Percentiles rank a stretch among this genome's conserved stretches.
Conservation (phyloP, 2,888 invertebrate species). For the Antheraea assamensis region DNA sequence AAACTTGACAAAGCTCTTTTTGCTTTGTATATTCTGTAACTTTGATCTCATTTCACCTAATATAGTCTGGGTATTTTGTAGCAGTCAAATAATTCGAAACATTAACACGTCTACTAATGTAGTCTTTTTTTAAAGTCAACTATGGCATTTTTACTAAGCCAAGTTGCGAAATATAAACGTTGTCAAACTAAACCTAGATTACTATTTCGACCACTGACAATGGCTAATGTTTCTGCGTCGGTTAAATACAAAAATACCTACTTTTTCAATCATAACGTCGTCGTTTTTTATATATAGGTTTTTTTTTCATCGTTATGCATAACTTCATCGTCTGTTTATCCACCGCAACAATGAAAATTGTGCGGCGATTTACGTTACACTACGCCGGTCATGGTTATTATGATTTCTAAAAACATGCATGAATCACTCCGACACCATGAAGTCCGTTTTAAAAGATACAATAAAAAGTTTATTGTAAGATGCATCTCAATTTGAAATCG, state of each 20-base stretch:
- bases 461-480: constrained; percentile 9
- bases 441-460: constrained; percentile 15
- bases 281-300: background rate
- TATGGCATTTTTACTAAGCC: background rate
- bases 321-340: constrained; percentile 52
- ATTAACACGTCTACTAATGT: too few relatives aligned
- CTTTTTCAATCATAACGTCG: background rate
- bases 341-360: constrained; percentile 55
- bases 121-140: too few relatives aligned
- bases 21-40: background rate
- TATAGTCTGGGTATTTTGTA: background rate
- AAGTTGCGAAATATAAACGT: background rate
- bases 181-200: background rate
- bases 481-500: constrained; percentile 1
- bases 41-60: background rate
- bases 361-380: constrained; percentile 34
- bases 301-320: constrained; percentile 36
- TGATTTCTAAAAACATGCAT: constrained; percentile 34
- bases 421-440: constrained; percentile 30
- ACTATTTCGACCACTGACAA: background rate
- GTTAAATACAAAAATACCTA: background rate
- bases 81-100: too few relatives aligned
- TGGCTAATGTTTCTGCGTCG: background rate
- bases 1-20: background rate
- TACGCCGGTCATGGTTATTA: constrained; percentile 42